A percentile compares a stretch with the other conserved stretches of the same genome.
Evolutionary conservation across 2,797 vertebrate genomes (phyloP).

Genomic region (Austrolebias charrua): DNA sequence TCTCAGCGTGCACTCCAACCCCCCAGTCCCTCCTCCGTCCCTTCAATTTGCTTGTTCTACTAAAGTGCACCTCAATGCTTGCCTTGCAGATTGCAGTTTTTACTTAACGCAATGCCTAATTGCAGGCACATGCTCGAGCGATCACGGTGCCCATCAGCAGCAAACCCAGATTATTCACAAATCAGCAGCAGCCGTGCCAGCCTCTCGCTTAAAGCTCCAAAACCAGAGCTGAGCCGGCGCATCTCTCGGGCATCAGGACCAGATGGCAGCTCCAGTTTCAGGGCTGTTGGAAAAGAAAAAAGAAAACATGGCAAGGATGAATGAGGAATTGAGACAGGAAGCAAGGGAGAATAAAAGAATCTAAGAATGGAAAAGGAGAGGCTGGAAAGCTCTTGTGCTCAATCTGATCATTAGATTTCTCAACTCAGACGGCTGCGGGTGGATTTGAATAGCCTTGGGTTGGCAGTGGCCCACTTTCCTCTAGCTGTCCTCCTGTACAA

Average conservation of each 20-base stretch:
- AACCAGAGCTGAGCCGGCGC: slow-evolving; percentile 53
- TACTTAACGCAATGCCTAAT: slow-evolving; percentile 73
- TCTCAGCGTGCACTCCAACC: slow-evolving; percentile 6
- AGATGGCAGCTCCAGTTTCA: slow-evolving; percentile 66
- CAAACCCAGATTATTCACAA: slow-evolving; percentile 65
- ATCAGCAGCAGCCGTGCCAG: slow-evolving; percentile 60
- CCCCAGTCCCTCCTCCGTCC: slow-evolving; percentile 10
- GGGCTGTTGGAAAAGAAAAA: slow-evolving; percentile 19
- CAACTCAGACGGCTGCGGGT: slow-evolving; percentile 65
- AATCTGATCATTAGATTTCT: slow-evolving; percentile 75
- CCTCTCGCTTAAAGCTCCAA: slow-evolving; percentile 54
- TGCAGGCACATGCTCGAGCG: slow-evolving; percentile 74
- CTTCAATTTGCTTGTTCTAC: slow-evolving; percentile 48
- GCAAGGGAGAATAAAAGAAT: slow-evolving; percentile 46
- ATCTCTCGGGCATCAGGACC: slow-evolving; percentile 67
- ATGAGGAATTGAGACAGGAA: slow-evolving; percentile 44
- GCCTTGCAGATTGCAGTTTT: slow-evolving; percentile 74
- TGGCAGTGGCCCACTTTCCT: slow-evolving; percentile 77
- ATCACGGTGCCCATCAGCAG: slow-evolving; percentile 66
- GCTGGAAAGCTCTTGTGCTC: slow-evolving; percentile 57
- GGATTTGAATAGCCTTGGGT: slow-evolving; percentile 79
- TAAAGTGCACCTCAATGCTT: slow-evolving; percentile 63
- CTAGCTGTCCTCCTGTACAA: slow-evolving; percentile 65
- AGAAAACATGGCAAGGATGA: slow-evolving; percentile 14
- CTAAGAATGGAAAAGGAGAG: slow-evolving; percentile 44